phyloP scores from a whole-genome alignment of 2,797 vertebrate species.

The Choloepus didactylus region DNA sequence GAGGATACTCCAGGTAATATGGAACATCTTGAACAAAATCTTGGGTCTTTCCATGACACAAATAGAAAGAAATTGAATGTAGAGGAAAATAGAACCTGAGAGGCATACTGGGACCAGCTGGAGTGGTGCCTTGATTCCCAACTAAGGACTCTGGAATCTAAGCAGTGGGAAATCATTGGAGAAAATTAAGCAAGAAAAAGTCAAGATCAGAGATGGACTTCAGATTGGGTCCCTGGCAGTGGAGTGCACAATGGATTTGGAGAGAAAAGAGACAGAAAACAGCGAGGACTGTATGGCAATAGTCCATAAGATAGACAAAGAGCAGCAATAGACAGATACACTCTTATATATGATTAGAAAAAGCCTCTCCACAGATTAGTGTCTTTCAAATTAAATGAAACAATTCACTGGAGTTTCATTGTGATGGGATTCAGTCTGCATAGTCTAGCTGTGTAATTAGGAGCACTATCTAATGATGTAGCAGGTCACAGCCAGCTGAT shows the following conservation, averaged over 20 bases:
- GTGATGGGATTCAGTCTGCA: neutral
- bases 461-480: neutral
- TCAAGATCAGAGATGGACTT: neutral
- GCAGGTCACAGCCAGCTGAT: neutral
- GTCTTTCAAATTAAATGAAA: slow-evolving; percentile 10
- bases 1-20: neutral
- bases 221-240: neutral
- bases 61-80: neutral
- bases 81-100: neutral
- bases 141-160: neutral
- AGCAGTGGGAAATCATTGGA: neutral
- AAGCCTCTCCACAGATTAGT: slow-evolving; percentile 1
- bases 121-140: neutral
- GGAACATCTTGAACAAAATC: neutral
- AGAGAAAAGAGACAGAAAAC: neutral
- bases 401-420: neutral
- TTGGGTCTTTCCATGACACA: neutral
- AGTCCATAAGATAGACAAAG: neutral
- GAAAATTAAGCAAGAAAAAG: neutral
- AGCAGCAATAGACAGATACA: neutral
- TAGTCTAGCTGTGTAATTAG: neutral
- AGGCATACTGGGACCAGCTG: neutral
- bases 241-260: neutral
- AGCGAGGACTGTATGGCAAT: neutral
- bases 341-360: neutral